Conservation (phyloP, 2,888 invertebrate genomes). For the Ennomos fuscantarius region DNA sequence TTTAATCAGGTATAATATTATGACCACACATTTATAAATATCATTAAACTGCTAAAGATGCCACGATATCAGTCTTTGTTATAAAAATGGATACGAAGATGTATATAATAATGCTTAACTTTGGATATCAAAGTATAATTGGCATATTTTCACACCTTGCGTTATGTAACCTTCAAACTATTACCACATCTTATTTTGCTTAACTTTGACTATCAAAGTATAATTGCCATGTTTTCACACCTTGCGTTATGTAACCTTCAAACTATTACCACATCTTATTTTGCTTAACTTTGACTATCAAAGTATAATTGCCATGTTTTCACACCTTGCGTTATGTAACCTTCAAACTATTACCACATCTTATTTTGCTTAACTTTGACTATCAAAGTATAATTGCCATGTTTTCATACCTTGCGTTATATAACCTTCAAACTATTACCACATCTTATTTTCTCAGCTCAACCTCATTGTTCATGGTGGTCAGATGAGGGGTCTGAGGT, state of each 20-base stretch:
- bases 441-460: slow-evolving; percentile 30
- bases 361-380: slow-evolving; percentile 1
- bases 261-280: slow-evolving; percentile 16
- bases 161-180: slow-evolving; percentile 14
- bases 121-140: not conserved
- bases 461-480: slow-evolving; percentile 46
- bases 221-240: slow-evolving; percentile 17
- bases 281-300: slow-evolving; percentile 1
- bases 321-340: slow-evolving; percentile 14
- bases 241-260: slow-evolving; percentile 10
- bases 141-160: slow-evolving; percentile 18
- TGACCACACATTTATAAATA: no score
- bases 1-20: no score
- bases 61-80: no score
- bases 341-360: slow-evolving; percentile 22
- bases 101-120: not conserved
- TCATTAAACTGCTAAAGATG: no score
- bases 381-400: slow-evolving; percentile 3
- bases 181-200: slow-evolving; percentile 11
- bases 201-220: slow-evolving; percentile 1
- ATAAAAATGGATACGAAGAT: no score
- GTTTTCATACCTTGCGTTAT: slow-evolving; percentile 17
- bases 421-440: slow-evolving; percentile 20
- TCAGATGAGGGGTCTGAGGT: slow-evolving; percentile 51
- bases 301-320: slow-evolving; percentile 10